Base-by-base conservation (phyloP, 2,113 vertebrate genomes). In the Oreotrochilus melanogaster region DNA sequence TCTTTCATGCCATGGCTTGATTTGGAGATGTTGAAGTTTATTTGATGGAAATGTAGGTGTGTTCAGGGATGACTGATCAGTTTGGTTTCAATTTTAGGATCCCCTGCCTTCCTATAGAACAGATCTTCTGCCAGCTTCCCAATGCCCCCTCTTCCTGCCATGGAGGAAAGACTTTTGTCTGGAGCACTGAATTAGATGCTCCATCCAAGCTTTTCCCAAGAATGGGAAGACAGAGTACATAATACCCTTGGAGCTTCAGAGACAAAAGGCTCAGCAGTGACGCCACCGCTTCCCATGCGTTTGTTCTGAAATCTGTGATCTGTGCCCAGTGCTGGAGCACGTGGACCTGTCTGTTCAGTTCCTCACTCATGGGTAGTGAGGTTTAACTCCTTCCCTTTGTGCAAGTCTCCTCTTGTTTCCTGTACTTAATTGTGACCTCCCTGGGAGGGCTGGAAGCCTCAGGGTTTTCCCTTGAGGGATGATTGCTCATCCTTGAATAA, bases 401-500 rank as follows among this genome's bases (percentile, higher is more conserved):
- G 85, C 94, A 96, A 93, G 94, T 86, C 92, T 93, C 64, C 11
- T 27, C 95, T 95, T 97, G 94, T 93, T 96, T 96, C 89, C 95
- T 95, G 85, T 94, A 82, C 75, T 51, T 56, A 64, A 89, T 92
- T 91, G 67, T 95, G 96, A 96, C 95, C 92, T 89, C 93, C 95
- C 74, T 94, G 93, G 89, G 94, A 96, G 96, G 82, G 88, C 82
- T 96, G 93, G 76, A 94, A 96, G 93, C 92, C 74, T 30, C 78
- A 88, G 75, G 85, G 70, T 94, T 95, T 93, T 93, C 94, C 85
- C 95, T 93, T 93, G 64, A 92, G 95, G 92, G 75, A 54, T 1
- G 6, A 93, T 96, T 94, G 92, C 95, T 96, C 95, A 97, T 96
- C 85, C 67, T 92, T 96, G 92, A 95, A 96, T 93, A 93, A 94